Conservation (phyloP, 2,888 invertebrate genomes). For the Scaeva pyrastri region DNA sequence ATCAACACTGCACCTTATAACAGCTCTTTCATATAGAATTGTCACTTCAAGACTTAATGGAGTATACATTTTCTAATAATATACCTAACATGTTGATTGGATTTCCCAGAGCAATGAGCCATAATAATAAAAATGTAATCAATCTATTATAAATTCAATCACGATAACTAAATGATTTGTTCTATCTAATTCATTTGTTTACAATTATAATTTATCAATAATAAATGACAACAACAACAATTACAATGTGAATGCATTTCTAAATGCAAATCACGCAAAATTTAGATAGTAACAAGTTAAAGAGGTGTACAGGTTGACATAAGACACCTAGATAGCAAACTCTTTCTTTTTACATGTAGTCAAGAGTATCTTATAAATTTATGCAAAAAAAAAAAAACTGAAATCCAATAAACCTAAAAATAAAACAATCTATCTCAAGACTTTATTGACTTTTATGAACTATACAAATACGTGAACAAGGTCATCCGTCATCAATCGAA, state of each 20-base stretch:
- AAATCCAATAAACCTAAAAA: slow-evolving; percentile 16
- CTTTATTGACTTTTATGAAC: slow-evolving; percentile 28
- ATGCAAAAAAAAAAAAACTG: background rate
- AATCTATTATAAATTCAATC: slow-evolving; percentile 33
- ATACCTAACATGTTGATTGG: slow-evolving; percentile 17
- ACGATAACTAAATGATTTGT: slow-evolving; percentile 43
- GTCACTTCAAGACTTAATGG: background rate
- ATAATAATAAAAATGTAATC: background rate
- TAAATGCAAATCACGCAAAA: slow-evolving; percentile 39
- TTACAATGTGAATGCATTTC: slow-evolving; percentile 24
- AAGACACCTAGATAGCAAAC: background rate
- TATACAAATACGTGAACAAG: slow-evolving; percentile 28
- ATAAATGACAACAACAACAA: slow-evolving; percentile 8
- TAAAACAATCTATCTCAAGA: slow-evolving; percentile 16
- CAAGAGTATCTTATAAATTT: background rate
- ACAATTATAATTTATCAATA: slow-evolving; percentile 21
- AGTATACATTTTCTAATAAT: background rate
- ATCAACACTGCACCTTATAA: background rate
- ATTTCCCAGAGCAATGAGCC: slow-evolving; percentile 5
- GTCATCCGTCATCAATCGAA: slow-evolving; percentile 20
- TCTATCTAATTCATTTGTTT: slow-evolving; percentile 46
- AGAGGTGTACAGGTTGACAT: background rate
- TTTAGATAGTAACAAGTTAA: background rate
- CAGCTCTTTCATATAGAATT: background rate
- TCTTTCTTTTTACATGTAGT: background rate